Evolutionary conservation across 1,140 invertebrate species (phyloP), one percentile per base, ranked within the genome.

Genomic region (Phthorimaea operculella): DNA sequence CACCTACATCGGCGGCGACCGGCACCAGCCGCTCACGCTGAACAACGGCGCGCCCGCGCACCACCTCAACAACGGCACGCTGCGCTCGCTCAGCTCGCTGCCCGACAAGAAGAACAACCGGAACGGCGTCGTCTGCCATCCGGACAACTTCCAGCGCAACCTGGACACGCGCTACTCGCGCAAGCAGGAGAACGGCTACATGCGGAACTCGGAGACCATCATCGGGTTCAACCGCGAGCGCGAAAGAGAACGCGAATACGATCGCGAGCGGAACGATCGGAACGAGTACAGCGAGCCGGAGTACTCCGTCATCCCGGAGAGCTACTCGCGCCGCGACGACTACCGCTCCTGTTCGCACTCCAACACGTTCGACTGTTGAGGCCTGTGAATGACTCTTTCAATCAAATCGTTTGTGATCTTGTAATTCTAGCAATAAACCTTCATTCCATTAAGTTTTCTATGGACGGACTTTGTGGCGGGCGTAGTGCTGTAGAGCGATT

Each of bases 1-100:
- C 86, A 92, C 91, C 55, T 92, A 92, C 86, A 91, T 92, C 68
- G 90, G 91, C 55, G 90, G 91, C 59, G 87, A 88, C 42, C 60
- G 58, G 33, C 79, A 76, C 63, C 75, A 76, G 63, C 81, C 83
- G 57, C 76, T 77, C 62, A 86, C 83, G 52, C 79, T 87, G 57
- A 87, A 87, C 68, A 87, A 87, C 60, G 85, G 82, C 49, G 85
- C 85, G 50, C 79, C 83, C 21, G 83, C 79, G 52, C 79, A 83
- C 51, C 74, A 74, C 57, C 77, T 87, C 60, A 87, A 87, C 74
- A 86, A 87, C 60, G 85, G 83, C 47, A 86, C 85, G 8, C 58
- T 86, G 33, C 73, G 78, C 44, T 86, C 85, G 9, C 58, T 85
- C 21, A 72, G 78, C 42, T 82, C 79, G 14, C 62, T 85, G 54